Percentiles rank a stretch among this genome's conserved stretches.
These are phyloP conservation scores for Cuniculus paca DNA, from an alignment of 2,797 vertebrate species.

Conservation along the genomic window DNA sequence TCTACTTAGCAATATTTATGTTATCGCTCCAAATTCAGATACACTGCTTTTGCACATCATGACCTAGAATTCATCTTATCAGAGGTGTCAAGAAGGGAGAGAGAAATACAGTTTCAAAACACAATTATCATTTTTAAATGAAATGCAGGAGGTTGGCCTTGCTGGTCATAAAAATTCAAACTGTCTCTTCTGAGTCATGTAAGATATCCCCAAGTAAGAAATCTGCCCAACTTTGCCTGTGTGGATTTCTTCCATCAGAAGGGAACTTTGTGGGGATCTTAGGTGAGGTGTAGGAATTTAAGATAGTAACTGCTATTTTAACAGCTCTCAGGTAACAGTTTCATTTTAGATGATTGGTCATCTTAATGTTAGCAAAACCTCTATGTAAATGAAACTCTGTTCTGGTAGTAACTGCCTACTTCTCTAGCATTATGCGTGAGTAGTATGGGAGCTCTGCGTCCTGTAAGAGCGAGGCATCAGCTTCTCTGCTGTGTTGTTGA, in stretches of 20 bases:
- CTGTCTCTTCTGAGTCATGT: neutral
- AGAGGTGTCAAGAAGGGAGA: neutral
- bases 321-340: neutral
- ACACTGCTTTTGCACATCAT: neutral
- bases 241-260: neutral
- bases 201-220: neutral
- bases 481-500: neutral
- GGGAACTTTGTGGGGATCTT: neutral
- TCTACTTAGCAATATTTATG: neutral
- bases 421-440: neutral
- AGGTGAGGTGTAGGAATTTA: neutral
- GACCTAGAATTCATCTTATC: neutral
- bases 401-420: neutral
- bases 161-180: neutral
- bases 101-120: neutral
- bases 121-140: slow-evolving; percentile 48
- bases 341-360: neutral
- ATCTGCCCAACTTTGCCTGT: neutral
- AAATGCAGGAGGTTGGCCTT: neutral
- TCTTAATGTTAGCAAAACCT: neutral
- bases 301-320: neutral
- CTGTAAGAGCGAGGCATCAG: neutral
- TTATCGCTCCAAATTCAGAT: slow-evolving; percentile 47
- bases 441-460: neutral
- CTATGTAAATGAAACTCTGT: neutral